A percentile compares a stretch with the other conserved stretches of the same genome.
These are phyloP conservation scores for Corythaixoides concolor DNA, from an alignment of 2,113 vertebrate species.

Conservation along the genomic window DNA sequence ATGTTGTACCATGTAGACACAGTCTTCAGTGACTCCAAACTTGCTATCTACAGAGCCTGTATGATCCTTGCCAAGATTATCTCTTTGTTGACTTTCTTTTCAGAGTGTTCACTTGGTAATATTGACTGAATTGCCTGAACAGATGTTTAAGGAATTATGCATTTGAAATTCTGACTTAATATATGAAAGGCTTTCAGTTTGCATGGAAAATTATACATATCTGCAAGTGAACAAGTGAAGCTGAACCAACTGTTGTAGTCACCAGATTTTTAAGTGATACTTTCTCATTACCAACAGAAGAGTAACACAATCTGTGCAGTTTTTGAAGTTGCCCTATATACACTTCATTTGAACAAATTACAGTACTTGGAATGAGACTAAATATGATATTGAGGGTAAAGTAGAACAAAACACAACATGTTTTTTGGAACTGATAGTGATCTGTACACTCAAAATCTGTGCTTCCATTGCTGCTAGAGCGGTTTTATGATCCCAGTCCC, in stretches of 20 bases:
- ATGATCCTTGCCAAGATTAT: neutral
- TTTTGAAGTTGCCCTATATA: neutral
- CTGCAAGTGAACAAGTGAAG: neutral
- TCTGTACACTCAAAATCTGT: neutral
- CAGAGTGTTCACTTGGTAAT: neutral
- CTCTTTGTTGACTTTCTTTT: neutral
- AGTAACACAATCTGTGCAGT: constrained; percentile 2
- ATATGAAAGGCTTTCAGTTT: neutral
- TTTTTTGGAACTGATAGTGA: neutral
- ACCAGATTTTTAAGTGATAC: neutral
- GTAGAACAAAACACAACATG: neutral
- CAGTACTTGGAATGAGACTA: neutral
- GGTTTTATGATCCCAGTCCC: neutral
- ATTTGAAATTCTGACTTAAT: neutral
- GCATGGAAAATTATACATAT: neutral
- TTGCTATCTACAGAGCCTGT: neutral
- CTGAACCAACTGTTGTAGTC: constrained; percentile 17
- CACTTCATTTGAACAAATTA: neutral
- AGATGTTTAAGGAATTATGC: neutral
- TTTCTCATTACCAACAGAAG: neutral
- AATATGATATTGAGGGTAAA: neutral
- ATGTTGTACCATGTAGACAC: neutral
- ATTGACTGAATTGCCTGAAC: neutral
- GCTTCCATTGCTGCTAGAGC: neutral
- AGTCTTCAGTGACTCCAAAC: neutral